phyloP scores from a whole-genome alignment of 2,113 vertebrate species.

The Hippocampus barbouri region DNA sequence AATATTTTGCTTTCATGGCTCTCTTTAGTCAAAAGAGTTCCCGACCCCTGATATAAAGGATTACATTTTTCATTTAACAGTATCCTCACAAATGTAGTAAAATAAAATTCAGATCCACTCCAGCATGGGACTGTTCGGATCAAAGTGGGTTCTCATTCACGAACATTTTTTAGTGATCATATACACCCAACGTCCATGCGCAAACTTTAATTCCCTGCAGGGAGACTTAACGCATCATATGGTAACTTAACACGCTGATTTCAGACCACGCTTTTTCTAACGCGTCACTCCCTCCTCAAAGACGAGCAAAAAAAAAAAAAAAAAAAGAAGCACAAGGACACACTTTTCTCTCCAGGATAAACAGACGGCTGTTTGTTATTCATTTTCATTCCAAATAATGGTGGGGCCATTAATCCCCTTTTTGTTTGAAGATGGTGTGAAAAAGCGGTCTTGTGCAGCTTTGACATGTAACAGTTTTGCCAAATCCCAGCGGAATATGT shows the following conservation, averaged over 20 bases:
- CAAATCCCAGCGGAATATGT: slow-evolving; percentile 59
- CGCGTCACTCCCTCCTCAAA: slow-evolving; percentile 16
- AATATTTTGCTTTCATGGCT: too few species aligned
- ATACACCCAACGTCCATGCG: background rate
- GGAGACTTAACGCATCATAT: slow-evolving; percentile 24
- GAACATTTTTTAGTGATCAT: background rate
- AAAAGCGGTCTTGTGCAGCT: slow-evolving; percentile 39
- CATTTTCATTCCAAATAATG: slow-evolving; percentile 62
- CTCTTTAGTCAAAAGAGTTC: too few species aligned
- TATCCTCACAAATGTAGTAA: background rate
- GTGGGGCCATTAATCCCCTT: slow-evolving; percentile 58
- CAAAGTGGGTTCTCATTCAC: background rate
- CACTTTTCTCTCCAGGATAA: slow-evolving; percentile 50
- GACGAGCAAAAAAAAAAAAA: slow-evolving; percentile 19
- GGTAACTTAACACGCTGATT: slow-evolving; percentile 15
- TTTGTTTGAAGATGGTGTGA: slow-evolving; percentile 53
- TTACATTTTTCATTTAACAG: background rate
- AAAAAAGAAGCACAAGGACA: slow-evolving; percentile 33
- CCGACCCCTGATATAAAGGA: too few species aligned
- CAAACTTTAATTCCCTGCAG: background rate
- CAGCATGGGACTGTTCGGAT: background rate
- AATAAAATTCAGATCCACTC: background rate
- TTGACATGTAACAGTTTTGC: slow-evolving; percentile 43
- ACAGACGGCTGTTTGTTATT: slow-evolving; percentile 64
- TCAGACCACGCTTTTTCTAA: slow-evolving; percentile 2